A percentile compares a stretch with the other conserved stretches of the same genome.
Evolutionary conservation across 1,140 invertebrate species (phyloP).

Genomic region (Carcinoscorpius rotundicauda): DNA sequence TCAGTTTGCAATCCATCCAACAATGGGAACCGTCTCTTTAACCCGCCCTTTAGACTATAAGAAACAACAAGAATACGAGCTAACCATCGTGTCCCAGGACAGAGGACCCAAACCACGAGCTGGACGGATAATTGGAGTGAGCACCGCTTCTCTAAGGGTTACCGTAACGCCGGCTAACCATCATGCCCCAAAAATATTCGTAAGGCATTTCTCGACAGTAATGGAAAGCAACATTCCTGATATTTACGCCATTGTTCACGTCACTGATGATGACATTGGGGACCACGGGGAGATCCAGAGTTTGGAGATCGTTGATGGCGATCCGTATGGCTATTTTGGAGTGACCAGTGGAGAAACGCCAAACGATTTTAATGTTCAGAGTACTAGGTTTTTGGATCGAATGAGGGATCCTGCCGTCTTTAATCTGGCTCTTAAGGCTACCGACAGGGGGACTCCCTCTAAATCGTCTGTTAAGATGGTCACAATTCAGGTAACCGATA

Average conservation of each 20-base stretch:
- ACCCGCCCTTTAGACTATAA: conserved; percentile 57
- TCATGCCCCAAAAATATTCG: conserved; percentile 60
- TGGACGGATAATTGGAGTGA: conserved; percentile 36
- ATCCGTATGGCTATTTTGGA: conserved; percentile 72
- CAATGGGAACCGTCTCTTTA: conserved; percentile 72
- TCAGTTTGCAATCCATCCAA: conserved; percentile 82
- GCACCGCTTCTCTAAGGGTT: conserved; percentile 57
- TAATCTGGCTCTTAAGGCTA: conserved; percentile 60
- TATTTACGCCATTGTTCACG: conserved; percentile 57
- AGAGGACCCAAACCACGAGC: conserved; percentile 53
- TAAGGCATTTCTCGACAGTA: conserved; percentile 35
- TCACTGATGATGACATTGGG: conserved; percentile 70
- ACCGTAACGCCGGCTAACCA: conserved; percentile 74
- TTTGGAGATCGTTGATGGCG: conserved; percentile 77
- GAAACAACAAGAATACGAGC: conserved; percentile 29
- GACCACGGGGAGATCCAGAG: conserved; percentile 54
- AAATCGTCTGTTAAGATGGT: conserved; percentile 29
- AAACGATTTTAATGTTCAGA: conserved; percentile 37
- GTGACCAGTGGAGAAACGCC: conserved; percentile 35
- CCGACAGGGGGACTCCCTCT: conserved; percentile 66
- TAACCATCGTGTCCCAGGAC: conserved; percentile 70
- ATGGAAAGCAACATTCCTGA: conserved; percentile 49
- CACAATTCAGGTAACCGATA: conserved; percentile 50
- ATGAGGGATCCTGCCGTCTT: conserved; percentile 51
- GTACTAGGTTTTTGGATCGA: conserved; percentile 38